Conservation (phyloP, 30 jellyfish, hydroid and myxozoan species). For the Catostylus mosaicus region DNA sequence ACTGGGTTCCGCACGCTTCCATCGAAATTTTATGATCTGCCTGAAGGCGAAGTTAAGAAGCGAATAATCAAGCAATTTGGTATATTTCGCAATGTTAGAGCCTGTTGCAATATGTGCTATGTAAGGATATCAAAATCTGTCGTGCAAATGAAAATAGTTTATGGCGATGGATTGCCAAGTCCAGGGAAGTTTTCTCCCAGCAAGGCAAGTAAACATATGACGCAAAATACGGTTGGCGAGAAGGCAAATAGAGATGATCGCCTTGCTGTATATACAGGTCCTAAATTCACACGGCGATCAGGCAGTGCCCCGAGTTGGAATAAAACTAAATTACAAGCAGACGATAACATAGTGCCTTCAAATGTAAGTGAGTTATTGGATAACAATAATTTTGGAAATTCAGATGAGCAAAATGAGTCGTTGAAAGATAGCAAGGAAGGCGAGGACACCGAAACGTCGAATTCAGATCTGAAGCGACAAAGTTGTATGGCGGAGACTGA, state of each 20-base stretch:
- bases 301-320: conserved; percentile 70
- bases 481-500: not conserved
- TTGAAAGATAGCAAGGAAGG: not conserved
- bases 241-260: conserved; percentile 46
- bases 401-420: not conserved
- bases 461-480: not conserved
- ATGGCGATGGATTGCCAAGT: conserved; percentile 55
- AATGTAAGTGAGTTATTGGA: not conserved
- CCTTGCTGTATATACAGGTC: conserved; percentile 72
- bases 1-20: conserved; percentile 84
- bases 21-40: conserved; percentile 75
- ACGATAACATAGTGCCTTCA: conserved; percentile 9
- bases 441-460: not conserved
- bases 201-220: conserved; percentile 37
- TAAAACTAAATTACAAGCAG: conserved; percentile 20
- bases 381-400: not conserved
- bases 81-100: conserved; percentile 48
- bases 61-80: conserved; percentile 77
- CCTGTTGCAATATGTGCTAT: conserved; percentile 80
- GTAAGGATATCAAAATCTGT: conserved; percentile 71
- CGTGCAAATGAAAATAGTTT: conserved; percentile 58
- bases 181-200: conserved; percentile 6
- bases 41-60: conserved; percentile 74
- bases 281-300: conserved; percentile 66
- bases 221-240: conserved; percentile 29